Evolutionary conservation across 2,888 invertebrate genomes (phyloP).

Genomic region (Pollenia griseotomentosa): DNA sequence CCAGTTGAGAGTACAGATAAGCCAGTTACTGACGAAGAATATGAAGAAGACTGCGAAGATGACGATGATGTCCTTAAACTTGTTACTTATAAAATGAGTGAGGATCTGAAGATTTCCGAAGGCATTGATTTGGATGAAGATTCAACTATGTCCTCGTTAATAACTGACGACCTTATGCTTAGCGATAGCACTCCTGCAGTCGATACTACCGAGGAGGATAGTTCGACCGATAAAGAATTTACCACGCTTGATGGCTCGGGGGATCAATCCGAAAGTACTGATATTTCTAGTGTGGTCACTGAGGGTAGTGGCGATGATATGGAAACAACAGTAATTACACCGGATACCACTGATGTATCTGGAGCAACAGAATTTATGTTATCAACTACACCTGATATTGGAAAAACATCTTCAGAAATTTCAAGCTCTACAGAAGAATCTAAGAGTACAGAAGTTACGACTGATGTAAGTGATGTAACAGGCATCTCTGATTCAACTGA

Average conservation of each 20-base stretch:
- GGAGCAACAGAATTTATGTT: constrained; percentile 74
- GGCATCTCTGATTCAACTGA: constrained; percentile 2
- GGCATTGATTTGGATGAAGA: constrained; percentile 79
- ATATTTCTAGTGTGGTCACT: constrained; percentile 73
- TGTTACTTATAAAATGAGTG: constrained; percentile 75
- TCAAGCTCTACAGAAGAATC: constrained; percentile 74
- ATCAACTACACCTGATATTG: constrained; percentile 39
- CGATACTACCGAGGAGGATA: constrained; percentile 77
- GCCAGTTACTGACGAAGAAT: constrained; percentile 86
- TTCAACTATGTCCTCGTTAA: constrained; percentile 80
- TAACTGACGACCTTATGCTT: constrained; percentile 85
- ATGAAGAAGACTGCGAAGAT: constrained; percentile 81
- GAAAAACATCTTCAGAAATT: constrained; percentile 39
- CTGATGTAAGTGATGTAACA: constrained; percentile 6
- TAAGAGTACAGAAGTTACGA: constrained; percentile 10
- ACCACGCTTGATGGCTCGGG: constrained; percentile 80
- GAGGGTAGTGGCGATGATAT: constrained; percentile 81
- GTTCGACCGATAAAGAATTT: constrained; percentile 77
- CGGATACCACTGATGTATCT: constrained; percentile 75
- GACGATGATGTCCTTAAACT: constrained; percentile 75
- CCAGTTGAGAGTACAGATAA: constrained; percentile 86
- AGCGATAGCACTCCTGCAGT: constrained; percentile 84
- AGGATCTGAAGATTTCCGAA: constrained; percentile 77
- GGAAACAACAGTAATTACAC: constrained; percentile 58
- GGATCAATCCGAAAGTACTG: constrained; percentile 76